Evolutionary conservation across 64 coral and sea anemone species (phyloP).

Genomic region (Actinia equina): DNA sequence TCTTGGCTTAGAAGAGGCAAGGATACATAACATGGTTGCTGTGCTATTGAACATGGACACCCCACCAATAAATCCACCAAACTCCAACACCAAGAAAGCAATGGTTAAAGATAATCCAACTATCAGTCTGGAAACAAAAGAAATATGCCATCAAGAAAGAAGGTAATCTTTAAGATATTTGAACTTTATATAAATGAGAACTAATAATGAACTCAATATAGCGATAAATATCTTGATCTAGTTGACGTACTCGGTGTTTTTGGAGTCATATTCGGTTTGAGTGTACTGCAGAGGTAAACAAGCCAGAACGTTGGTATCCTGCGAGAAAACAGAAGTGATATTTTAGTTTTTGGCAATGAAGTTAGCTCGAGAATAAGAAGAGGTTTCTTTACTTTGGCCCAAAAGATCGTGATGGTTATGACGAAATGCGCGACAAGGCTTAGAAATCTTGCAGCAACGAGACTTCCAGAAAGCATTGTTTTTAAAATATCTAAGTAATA

Average conservation of each 20-base stretch:
- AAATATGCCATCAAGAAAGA: background rate
- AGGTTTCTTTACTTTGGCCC: slow-evolving; percentile 72
- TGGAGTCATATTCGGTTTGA: slow-evolving; percentile 75
- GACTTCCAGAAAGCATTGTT: slow-evolving; percentile 78
- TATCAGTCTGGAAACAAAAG: slow-evolving; percentile 63
- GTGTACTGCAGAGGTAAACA: slow-evolving; percentile 81
- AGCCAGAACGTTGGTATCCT: slow-evolving; percentile 83
- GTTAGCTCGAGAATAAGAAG: background rate
- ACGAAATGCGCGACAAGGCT: slow-evolving; percentile 91
- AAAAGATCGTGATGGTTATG: slow-evolving; percentile 90
- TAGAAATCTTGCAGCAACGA: slow-evolving; percentile 89
- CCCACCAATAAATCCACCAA: slow-evolving; percentile 87
- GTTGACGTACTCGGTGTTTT: slow-evolving; percentile 74
- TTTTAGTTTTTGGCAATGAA: too few species aligned
- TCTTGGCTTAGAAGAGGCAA: slow-evolving; percentile 27
- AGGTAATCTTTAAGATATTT: background rate
- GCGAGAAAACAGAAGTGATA: too few species aligned
- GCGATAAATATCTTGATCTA: background rate
- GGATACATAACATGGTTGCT: slow-evolving; percentile 96
- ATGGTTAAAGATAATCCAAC: slow-evolving; percentile 92
- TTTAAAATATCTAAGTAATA: background rate
- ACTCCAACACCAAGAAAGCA: slow-evolving; percentile 84
- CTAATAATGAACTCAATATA: too few species aligned
- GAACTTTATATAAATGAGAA: too few species aligned
- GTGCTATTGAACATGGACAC: slow-evolving; percentile 95